Base-by-base conservation (phyloP, 2,113 vertebrate genomes). In the Laterallus jamaicensis region DNA sequence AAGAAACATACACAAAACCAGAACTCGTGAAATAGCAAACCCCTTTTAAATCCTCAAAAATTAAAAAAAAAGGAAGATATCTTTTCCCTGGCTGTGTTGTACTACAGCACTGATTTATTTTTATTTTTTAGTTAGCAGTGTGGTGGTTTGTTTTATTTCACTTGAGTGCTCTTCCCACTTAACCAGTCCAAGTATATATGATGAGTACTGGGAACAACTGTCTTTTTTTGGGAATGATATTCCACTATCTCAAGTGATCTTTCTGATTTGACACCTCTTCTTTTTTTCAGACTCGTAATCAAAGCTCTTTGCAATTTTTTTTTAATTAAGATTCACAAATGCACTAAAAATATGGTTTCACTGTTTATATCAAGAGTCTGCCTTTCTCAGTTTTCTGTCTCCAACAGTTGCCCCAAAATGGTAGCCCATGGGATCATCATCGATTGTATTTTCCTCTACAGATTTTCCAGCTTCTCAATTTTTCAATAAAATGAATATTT, bases 201-300 rank as follows among this genome's bases (percentile, higher is more conserved):
- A 76, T 39, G 16, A 85, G 15, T n/a, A 22, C 31, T 71, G 22
- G 28, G 18, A 90, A 37, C 2, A 79, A 63, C 17, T 39, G 5
- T 24, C 26, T 59, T 60, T 80, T 86, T 94, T 79, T 79, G 28
- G 75, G 42, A 82, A 75, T 50, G 6, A 59, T 55, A 59, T 95
- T 67, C 21, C 22, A 39, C 67, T 88, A 47, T 39, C 54, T 85
- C 50, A 80, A 88, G 35, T 54, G 79, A 37, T 71, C n/a, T 82
- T 82, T 88, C 70, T 90, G 66, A 92, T 90, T 88, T 92, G 14
- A 14, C 15, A 64, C 0, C 6, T 81, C 55, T 70, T 80, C n/a
- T 83, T 87, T 91, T 91, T 47, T 82, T 82, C 42, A 92, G 37
- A 85, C 7, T 8, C 4, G 4, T 75, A 85, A 93, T 85, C 54